Evolutionary conservation across 1,140 invertebrate genomes (phyloP), one percentile per base, ranked within the genome.

Genomic region (Harpegnathos saltator): DNA sequence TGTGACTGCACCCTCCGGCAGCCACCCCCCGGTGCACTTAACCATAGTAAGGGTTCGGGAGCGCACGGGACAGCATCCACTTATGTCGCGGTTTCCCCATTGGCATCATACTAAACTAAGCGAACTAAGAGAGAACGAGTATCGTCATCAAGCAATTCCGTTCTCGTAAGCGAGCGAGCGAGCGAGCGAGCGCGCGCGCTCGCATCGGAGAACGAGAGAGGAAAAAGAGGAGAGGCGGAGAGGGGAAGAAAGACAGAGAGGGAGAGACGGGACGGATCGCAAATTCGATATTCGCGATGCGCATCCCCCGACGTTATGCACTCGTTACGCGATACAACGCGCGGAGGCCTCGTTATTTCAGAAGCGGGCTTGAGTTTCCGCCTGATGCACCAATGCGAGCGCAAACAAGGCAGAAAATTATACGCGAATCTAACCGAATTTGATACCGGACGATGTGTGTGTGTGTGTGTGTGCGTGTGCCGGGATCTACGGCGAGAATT

Each of bases 41-140:
- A 86, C 84, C 72, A 62, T 89, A 82, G 80, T 44, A 77, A 89
- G 87, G 84, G 87, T 84, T 86, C 75, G 84, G 81, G 83, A 86
- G 72, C 84, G 82, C 81, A 81, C 84, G 80, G 88, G 88, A 89
- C 88, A 89, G 88, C 85, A 89, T 89, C 88, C 85, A 87, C 88
- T 89, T 89, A 85, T 89, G 85, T 89, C 85, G 88, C 78, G 88
- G 88, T 89, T 89, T 89, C 88, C 85, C 88, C 88, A 89, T 89
- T 87, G 88, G 88, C 88, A 89, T 89, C 85, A 85, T 87, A 84
- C 88, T 85, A 89, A 89, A 89, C 88, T 89, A 89, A 89, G 85
- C 89, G 88, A 89, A 89, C 88, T 44, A 44, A 44, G 88, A 86
- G 88, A 86, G 88, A 83, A 89, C 59, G 88, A 89, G 88, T 89